These are phyloP conservation scores for Palythoa heliodiscus DNA, from an alignment of 92 coral and sea anemone genomes.

Conservation along the genomic window DNA sequence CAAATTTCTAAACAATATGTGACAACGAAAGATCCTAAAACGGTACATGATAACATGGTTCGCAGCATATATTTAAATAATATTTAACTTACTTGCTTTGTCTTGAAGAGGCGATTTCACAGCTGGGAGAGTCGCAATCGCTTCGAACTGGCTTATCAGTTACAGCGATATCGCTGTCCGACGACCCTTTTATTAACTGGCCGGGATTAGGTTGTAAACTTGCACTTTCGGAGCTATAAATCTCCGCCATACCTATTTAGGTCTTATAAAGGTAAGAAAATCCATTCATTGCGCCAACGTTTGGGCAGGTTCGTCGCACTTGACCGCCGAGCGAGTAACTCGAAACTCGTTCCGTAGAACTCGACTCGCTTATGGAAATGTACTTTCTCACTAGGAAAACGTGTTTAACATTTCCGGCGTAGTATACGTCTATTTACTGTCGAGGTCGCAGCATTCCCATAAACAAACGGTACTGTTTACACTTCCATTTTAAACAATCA, in stretches of 20 bases:
- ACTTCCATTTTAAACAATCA: too few relatives aligned
- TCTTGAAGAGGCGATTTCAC: not conserved
- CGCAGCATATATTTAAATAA: not conserved
- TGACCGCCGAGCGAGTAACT: not conserved
- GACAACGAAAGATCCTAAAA: not conserved
- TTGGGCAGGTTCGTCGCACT: not conserved
- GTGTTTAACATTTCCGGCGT: too few relatives aligned
- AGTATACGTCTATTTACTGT: too few relatives aligned
- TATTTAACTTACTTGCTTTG: not conserved
- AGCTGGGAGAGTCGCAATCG: not conserved
- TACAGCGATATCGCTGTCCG: not conserved
- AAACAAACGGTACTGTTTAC: too few relatives aligned
- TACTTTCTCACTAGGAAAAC: too few relatives aligned
- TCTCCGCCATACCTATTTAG: constrained; percentile 1
- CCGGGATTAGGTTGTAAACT: not conserved
- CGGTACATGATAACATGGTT: not conserved
- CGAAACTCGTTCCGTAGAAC: too few relatives aligned
- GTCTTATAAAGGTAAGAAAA: not conserved
- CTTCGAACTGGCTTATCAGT: not conserved
- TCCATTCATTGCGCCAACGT: not conserved
- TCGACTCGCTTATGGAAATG: too few relatives aligned
- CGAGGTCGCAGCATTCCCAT: too few relatives aligned
- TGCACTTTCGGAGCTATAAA: not conserved
- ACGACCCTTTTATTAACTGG: not conserved
- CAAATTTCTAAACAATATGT: not conserved